Evolutionary conservation across 2,888 invertebrate species (phyloP).

Genomic region (Athetis lepigone): DNA sequence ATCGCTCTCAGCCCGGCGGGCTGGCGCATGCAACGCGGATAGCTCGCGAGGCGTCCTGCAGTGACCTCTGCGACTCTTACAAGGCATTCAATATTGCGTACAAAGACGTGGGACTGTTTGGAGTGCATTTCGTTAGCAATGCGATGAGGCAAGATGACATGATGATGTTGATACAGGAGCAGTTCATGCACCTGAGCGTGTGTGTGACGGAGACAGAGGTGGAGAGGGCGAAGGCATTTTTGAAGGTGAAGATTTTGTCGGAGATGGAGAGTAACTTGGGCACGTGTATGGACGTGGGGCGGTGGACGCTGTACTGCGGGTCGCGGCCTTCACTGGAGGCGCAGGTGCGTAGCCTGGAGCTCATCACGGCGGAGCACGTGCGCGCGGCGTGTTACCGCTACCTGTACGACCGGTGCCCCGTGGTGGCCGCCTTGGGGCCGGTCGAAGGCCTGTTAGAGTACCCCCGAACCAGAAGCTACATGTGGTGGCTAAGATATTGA

Average conservation of each 20-base stretch:
- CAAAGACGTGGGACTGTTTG: slow-evolving; percentile 99
- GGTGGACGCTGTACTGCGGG: slow-evolving; percentile 97
- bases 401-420: slow-evolving; percentile 97
- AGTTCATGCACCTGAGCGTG: slow-evolving; percentile 96
- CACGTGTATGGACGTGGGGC: slow-evolving; percentile 98
- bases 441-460: slow-evolving; percentile 96
- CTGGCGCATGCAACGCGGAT: slow-evolving; percentile 94
- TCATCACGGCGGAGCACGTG: slow-evolving; percentile 93
- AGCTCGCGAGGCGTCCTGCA: slow-evolving; percentile 93
- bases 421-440: slow-evolving; percentile 97
- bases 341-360: slow-evolving; percentile 95
- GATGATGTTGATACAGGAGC: slow-evolving; percentile 93
- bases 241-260: slow-evolving; percentile 97
- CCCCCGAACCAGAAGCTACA: slow-evolving; percentile 93
- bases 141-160: slow-evolving; percentile 92
- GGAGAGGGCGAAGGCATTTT: slow-evolving; percentile 96
- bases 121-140: slow-evolving; percentile 95
- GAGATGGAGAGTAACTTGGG: slow-evolving; percentile 97
- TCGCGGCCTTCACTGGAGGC: slow-evolving; percentile 96
- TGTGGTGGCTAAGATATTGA: slow-evolving; percentile 93
- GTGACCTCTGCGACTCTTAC: slow-evolving; percentile 95
- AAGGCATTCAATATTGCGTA: slow-evolving; percentile 99
- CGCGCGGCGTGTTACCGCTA: slow-evolving; percentile 95
- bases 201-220: slow-evolving; percentile 96
- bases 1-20: slow-evolving; percentile 96